Evolutionary conservation across 92 coral and sea anemone genomes (phyloP).

Genomic region (Blastomussa wellsi): DNA sequence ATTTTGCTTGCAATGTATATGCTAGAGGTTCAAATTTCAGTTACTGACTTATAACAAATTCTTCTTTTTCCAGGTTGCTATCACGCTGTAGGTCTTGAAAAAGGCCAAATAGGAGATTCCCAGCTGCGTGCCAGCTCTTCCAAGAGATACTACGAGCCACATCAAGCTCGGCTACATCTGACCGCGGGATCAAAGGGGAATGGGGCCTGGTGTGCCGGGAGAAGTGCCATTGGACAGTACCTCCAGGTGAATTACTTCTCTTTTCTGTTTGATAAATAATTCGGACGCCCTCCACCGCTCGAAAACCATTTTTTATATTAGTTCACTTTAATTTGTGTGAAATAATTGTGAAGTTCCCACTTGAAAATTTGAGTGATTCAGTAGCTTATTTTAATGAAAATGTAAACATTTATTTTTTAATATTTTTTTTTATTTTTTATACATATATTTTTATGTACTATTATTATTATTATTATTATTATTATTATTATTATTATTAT

Average conservation of each 20-base stretch:
- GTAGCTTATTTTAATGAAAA: too few relatives aligned
- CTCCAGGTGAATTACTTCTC: constrained; percentile 56
- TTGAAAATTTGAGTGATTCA: too few relatives aligned
- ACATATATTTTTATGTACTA: too few relatives aligned
- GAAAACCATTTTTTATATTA: not conserved
- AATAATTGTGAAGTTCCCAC: too few relatives aligned
- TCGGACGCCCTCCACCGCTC: not conserved
- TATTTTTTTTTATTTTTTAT: too few relatives aligned
- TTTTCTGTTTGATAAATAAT: not conserved
- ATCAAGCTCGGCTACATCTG: constrained; percentile 77
- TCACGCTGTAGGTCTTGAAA: constrained; percentile 66
- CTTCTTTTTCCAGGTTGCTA: constrained; percentile 52
- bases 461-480: too few relatives aligned
- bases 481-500: too few relatives aligned
- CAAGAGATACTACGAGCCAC: constrained; percentile 38
- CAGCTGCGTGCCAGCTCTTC: constrained; percentile 63
- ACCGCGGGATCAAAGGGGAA: constrained; percentile 56
- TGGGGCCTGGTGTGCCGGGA: constrained; percentile 75
- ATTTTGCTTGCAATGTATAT: too few relatives aligned
- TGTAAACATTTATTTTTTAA: too few relatives aligned
- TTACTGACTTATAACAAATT: not conserved
- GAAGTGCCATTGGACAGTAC: constrained; percentile 51
- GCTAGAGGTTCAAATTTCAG: not conserved
- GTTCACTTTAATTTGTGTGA: too few relatives aligned
- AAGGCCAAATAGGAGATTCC: constrained; percentile 48